Percentiles rank a stretch among this genome's conserved stretches.
phyloP scores from a whole-genome alignment of 2,113 vertebrate genomes.

The Entomyzon cyanotis region DNA sequence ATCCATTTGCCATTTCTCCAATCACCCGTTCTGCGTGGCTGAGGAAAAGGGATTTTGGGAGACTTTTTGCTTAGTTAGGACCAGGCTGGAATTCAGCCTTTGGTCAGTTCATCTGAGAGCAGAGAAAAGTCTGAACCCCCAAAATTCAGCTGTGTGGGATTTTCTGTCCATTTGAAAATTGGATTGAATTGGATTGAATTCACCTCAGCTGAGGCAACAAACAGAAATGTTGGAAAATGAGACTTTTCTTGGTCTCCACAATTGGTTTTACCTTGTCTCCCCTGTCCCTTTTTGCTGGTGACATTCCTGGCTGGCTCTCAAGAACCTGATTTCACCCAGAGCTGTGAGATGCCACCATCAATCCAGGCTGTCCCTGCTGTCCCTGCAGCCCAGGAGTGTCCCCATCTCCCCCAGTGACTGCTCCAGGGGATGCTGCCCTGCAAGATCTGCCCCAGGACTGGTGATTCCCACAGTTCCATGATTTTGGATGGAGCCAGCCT shows the following conservation, averaged over 20 bases:
- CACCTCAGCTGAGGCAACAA: background rate
- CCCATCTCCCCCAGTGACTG: background rate
- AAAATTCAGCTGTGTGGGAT: background rate
- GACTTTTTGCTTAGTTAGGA: background rate
- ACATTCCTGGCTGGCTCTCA: background rate
- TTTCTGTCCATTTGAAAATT: background rate
- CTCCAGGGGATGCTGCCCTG: background rate
- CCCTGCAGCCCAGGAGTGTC: background rate
- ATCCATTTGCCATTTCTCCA: background rate
- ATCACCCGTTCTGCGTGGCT: background rate
- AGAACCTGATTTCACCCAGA: background rate
- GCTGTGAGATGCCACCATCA: background rate
- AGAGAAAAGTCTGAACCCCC: background rate
- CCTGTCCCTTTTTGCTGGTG: background rate
- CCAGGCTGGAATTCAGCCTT: background rate
- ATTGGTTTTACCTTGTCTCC: background rate
- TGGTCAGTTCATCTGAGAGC: background rate
- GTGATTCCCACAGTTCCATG: accelerated
- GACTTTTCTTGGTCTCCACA: background rate
- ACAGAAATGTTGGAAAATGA: background rate
- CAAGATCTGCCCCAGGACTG: background rate
- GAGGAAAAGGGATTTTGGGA: background rate
- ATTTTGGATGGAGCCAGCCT: background rate
- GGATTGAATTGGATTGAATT: no score
- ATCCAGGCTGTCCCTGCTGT: background rate